Percentiles rank a stretch among this genome's conserved stretches.
Conservation (phyloP, 2,797 vertebrate genomes). For the Chiroxiphia lanceolata region DNA sequence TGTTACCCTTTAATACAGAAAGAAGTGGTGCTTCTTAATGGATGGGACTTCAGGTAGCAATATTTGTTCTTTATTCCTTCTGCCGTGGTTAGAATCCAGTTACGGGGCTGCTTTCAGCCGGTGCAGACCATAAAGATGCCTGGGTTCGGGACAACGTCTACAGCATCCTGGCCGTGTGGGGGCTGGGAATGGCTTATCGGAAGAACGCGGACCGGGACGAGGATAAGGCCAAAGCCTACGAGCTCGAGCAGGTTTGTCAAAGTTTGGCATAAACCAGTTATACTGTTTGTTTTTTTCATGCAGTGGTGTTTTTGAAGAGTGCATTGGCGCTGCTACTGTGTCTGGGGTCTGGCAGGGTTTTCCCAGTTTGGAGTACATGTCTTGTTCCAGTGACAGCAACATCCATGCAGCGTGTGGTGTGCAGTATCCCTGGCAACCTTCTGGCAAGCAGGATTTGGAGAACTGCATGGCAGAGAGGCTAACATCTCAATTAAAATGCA, state of each 20-base stretch:
- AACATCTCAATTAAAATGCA: background rate
- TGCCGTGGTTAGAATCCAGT: slow-evolving; percentile 85
- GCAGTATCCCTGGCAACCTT: background rate
- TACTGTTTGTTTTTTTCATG: background rate
- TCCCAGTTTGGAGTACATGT: background rate
- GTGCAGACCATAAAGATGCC: slow-evolving; percentile 89
- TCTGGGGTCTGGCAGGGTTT: background rate
- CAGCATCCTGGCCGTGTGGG: slow-evolving; percentile 96
- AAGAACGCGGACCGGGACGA: slow-evolving; percentile 97
- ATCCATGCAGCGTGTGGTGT: background rate
- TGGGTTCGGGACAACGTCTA: slow-evolving; percentile 98
- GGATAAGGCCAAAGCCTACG: slow-evolving; percentile 98
- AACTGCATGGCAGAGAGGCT: background rate
- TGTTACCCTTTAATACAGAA: background rate
- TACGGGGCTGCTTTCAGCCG: slow-evolving; percentile 91
- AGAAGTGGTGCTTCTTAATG: background rate
- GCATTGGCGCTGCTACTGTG: fast-evolving
- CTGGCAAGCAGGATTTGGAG: background rate
- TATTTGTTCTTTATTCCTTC: background rate
- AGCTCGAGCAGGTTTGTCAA: slow-evolving; percentile 90
- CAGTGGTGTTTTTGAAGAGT: background rate
- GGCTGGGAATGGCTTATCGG: slow-evolving; percentile 95
- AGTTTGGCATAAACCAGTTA: fast-evolving
- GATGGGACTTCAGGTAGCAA: background rate
- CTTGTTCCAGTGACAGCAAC: background rate